These are phyloP conservation scores for Callyntrura guangdongensis DNA, from an alignment of 2,888 invertebrate genomes.

Conservation along the genomic window DNA sequence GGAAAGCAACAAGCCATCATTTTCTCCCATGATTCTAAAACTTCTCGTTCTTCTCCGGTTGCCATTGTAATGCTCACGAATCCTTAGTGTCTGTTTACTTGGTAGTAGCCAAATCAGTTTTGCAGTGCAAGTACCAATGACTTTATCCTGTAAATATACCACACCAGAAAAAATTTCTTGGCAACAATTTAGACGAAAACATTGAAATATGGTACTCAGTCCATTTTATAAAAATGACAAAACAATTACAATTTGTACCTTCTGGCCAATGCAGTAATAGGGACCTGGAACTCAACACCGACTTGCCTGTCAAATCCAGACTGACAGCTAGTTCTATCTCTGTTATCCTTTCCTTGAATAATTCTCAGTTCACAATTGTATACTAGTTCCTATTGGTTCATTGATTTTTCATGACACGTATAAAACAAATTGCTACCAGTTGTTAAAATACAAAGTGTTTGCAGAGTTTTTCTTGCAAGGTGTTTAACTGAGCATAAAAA, in stretches of 20 bases:
- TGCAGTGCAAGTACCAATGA: no score
- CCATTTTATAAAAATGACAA: no score
- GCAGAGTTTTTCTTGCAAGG: neutral
- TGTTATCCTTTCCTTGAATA: neutral
- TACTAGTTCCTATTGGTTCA: neutral
- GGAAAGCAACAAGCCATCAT: conserved; percentile 82
- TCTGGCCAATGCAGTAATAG: neutral
- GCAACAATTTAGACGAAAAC: no score
- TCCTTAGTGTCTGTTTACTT: conserved; percentile 13
- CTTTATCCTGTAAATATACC: no score
- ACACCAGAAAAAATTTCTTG: no score
- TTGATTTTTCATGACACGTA: neutral
- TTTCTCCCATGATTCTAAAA: conserved; percentile 78
- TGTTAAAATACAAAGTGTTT: neutral
- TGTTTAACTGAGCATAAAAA: no score
- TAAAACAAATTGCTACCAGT: neutral
- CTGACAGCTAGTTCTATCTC: neutral
- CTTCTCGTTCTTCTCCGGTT: conserved; percentile 64
- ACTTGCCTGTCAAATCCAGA: neutral
- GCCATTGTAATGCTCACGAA: conserved; percentile 62
- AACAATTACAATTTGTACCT: no score
- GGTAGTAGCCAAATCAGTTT: no score
- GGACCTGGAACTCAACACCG: no score
- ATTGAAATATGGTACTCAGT: no score
- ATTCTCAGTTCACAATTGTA: neutral